These are phyloP conservation scores for Zaprionus davidi DNA, from an alignment of 1,140 invertebrate genomes.

Conservation along the genomic window DNA sequence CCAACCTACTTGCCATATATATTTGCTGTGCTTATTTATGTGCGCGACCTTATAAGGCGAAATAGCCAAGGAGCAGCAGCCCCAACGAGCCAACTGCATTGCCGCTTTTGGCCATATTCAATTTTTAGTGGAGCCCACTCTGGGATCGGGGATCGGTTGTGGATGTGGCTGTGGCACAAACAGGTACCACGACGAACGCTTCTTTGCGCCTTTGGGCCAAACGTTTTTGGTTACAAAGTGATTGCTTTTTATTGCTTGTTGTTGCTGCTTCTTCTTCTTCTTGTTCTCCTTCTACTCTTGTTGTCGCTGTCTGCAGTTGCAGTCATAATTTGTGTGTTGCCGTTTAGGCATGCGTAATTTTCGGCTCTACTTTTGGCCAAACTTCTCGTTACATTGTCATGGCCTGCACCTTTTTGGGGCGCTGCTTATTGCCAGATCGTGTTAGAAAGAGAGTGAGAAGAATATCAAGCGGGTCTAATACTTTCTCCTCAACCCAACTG, in stretches of 20 bases:
- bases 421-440: neutral
- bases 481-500: neutral
- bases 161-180: constrained; percentile 32
- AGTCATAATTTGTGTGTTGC: constrained; percentile 67
- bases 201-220: constrained; percentile 55
- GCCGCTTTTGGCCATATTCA: constrained; percentile 75
- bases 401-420: constrained; percentile 36
- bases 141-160: neutral
- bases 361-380: constrained; percentile 52
- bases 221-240: constrained; percentile 67
- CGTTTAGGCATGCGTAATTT: constrained; percentile 72
- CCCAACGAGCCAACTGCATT: constrained; percentile 14
- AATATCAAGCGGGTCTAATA: neutral
- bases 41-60: constrained; percentile 76
- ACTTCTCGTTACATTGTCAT: constrained; percentile 26
- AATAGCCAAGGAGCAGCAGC: constrained; percentile 66
- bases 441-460: neutral
- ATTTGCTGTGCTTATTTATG: constrained; percentile 73
- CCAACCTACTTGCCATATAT: constrained; percentile 58
- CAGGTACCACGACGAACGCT: constrained; percentile 47
- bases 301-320: constrained; percentile 38
- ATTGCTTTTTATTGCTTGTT: constrained; percentile 73
- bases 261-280: neutral
- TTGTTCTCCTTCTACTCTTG: neutral
- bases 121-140: constrained; percentile 43